phyloP scores from a whole-genome alignment of 2,797 vertebrate species.

The Dermochelys coriacea region DNA sequence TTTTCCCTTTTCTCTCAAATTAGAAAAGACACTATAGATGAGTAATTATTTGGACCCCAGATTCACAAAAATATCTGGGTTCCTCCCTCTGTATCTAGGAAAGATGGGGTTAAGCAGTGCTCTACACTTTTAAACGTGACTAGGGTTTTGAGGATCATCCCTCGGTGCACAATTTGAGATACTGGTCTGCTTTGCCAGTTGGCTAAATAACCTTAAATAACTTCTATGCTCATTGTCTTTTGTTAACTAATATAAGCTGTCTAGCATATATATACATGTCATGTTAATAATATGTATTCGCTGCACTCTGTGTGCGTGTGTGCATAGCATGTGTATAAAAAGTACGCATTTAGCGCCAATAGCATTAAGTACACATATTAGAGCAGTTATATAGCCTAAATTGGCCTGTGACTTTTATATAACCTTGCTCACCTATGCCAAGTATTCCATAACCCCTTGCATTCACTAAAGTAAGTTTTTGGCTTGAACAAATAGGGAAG shows the following conservation, averaged over 20 bases:
- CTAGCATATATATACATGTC: background rate
- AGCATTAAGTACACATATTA: background rate
- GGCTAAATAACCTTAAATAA: background rate
- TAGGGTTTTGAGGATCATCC: fast-evolving
- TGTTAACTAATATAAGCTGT: background rate
- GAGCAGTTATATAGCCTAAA: background rate
- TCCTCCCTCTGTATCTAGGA: background rate
- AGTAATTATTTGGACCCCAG: background rate
- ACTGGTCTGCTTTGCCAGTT: fast-evolving
- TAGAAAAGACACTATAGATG: background rate
- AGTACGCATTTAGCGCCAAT: background rate
- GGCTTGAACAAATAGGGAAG: background rate
- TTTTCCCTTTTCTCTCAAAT: background rate
- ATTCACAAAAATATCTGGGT: background rate
- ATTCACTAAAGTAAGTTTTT: background rate
- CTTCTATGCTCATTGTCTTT: background rate
- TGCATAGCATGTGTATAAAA: too few relatives aligned
- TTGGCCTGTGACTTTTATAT: background rate
- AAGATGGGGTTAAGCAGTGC: fast-evolving
- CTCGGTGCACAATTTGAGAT: background rate
- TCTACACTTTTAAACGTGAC: fast-evolving
- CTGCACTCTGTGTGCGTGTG: too few relatives aligned
- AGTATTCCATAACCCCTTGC: background rate
- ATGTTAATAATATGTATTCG: background rate
- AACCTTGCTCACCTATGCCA: background rate